Base-by-base conservation (phyloP, 2,113 vertebrate genomes). In the Dasypus novemcinctus region DNA sequence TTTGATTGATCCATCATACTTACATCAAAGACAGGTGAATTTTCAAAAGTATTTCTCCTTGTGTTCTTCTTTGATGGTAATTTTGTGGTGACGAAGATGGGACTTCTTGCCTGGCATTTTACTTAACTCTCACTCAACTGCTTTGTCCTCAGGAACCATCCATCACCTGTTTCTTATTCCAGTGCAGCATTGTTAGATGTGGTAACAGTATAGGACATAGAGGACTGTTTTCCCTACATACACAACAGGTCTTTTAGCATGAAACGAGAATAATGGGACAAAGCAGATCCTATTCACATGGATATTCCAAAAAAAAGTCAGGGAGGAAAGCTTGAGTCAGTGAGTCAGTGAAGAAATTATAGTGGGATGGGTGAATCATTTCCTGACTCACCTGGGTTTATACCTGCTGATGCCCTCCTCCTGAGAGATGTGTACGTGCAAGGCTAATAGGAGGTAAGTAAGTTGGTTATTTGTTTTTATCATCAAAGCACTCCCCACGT, bases 341-440 rank as follows among this genome's bases (percentile, higher is more conserved):
- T n/a, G n/a, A n/a, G n/a, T n/a, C n/a, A n/a, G n/a, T n/a, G n/a
- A n/a, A n/a, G n/a, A n/a, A n/a, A n/a, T n/a, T n/a, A n/a, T n/a
- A n/a, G n/a, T n/a, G n/a, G n/a, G n/a, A n/a, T n/a, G n/a, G n/a
- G n/a, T n/a, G n/a, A n/a, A n/a, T n/a, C n/a, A n/a, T n/a, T n/a
- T n/a, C n/a, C n/a, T n/a, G n/a, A n/a, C n/a, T n/a, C n/a, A n/a
- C n/a, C n/a, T n/a, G n/a, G n/a, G n/a, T n/a, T n/a, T n/a, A n/a
- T n/a, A n/a, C n/a, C n/a, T n/a, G n/a, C 52, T 7, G 23, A 46
- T 43, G 81, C 54, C n/a, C 91, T 80, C 43, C 63, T 83, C 69
- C 63, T 93, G 88, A 91, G 63, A 49, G 29, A 92, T 87, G 57
- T 59, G 29, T 33, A 89, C 95, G 76, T 64, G 69, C 54, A 83